A percentile compares a stretch with the other conserved stretches of the same genome.
Conservation (phyloP, 2,797 vertebrate genomes). For the Chrysocyon brachyurus region DNA sequence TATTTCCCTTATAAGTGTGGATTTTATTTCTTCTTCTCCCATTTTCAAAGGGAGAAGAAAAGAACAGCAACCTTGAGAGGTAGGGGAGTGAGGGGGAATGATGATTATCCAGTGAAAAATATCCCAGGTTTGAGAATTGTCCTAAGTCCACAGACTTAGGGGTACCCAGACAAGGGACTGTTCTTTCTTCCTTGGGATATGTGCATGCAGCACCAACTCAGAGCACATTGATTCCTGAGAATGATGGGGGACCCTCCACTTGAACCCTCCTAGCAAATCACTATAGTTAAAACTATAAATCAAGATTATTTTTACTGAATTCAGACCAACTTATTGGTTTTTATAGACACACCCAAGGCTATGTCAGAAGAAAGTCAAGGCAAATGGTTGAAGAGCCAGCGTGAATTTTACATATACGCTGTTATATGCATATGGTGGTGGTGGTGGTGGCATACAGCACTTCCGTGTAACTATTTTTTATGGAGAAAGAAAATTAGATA, state of each 20-base stretch:
- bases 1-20: background rate
- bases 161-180: rapidly evolving
- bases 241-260: rapidly evolving
- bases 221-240: background rate
- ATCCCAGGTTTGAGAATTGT: too few species aligned
- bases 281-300: background rate
- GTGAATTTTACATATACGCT: background rate
- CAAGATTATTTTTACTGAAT: background rate
- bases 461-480: background rate
- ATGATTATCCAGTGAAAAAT: background rate
- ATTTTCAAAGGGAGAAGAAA: constrained; percentile 23
- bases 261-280: background rate
- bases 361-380: background rate
- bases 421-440: background rate
- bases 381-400: background rate
- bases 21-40: constrained; percentile 3
- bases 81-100: background rate
- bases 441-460: background rate
- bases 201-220: background rate
- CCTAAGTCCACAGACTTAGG: rapidly evolving
- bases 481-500: background rate
- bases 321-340: background rate
- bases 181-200: background rate
- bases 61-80: background rate
- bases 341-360: background rate